phyloP scores from a whole-genome alignment of 2,113 vertebrate genomes.

The Mormoops blainvillei region DNA sequence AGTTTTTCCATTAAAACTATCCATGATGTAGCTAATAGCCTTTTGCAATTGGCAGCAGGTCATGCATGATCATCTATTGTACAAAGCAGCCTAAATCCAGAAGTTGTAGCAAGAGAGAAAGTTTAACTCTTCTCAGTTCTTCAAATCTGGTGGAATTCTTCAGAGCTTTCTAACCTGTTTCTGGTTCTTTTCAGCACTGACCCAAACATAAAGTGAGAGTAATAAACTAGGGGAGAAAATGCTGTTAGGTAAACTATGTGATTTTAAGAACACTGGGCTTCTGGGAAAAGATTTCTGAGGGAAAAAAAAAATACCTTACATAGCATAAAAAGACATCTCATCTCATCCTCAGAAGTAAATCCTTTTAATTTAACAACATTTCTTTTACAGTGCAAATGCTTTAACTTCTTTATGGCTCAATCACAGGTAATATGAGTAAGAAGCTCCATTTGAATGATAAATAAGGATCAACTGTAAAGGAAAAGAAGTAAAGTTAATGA shows the following conservation, averaged over 20 bases:
- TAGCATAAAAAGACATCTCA: background rate
- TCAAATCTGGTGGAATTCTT: background rate
- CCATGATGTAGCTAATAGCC: background rate
- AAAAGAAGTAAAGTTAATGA: background rate
- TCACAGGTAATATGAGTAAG: background rate
- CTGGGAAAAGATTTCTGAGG: background rate
- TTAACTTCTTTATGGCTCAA: background rate
- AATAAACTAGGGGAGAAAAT: background rate
- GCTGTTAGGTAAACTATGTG: background rate
- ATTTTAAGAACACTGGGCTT: background rate
- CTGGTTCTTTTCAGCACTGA: background rate
- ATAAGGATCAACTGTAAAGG: background rate
- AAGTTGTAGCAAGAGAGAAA: background rate
- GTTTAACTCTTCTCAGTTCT: background rate
- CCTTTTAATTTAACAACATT: background rate
- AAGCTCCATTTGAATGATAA: slow-evolving; percentile 8
- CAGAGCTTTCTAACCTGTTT: background rate
- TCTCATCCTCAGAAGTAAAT: background rate
- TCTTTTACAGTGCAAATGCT: background rate
- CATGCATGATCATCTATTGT: background rate
- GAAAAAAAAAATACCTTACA: background rate
- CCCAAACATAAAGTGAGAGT: background rate
- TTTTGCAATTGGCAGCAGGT: background rate
- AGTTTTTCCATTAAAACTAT: background rate
- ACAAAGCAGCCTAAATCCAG: background rate